Percentiles rank a stretch among this genome's conserved stretches.
Conservation (phyloP, 2,888 invertebrate genomes). For the Imbricaverruca yamaguchii region DNA sequence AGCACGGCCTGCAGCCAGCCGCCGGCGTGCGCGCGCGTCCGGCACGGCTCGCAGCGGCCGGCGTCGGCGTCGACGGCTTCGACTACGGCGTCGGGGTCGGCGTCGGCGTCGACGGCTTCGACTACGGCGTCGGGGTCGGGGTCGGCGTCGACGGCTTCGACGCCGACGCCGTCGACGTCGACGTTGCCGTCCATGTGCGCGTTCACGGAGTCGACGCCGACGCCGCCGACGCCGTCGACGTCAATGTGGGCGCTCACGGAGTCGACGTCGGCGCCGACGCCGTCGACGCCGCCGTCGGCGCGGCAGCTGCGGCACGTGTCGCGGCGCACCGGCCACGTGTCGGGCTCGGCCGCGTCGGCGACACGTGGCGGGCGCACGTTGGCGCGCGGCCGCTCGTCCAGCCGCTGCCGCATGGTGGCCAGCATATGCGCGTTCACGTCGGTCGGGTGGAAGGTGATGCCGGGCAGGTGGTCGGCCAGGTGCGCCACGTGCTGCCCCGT, state of each 20-base stretch:
- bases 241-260: too few species aligned
- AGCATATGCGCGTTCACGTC: conserved; percentile 13
- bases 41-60: background rate
- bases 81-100: too few species aligned
- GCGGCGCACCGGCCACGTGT: background rate
- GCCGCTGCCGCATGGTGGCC: background rate
- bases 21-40: background rate
- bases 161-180: too few species aligned
- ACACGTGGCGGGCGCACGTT: background rate
- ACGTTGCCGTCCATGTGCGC: too few species aligned
- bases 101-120: too few species aligned
- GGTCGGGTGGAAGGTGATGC: conserved; percentile 1
- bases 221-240: too few species aligned
- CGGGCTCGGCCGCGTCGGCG: background rate
- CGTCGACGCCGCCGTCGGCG: background rate
- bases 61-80: too few species aligned
- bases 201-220: too few species aligned
- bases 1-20: conserved; percentile 16
- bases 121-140: too few species aligned
- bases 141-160: too few species aligned
- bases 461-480: conserved; percentile 11
- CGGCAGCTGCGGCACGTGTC: background rate
- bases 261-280: too few species aligned
- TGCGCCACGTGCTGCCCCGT: conserved; percentile 18
- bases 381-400: background rate